These are phyloP conservation scores for Sinodicranocentrus sp. DNA, from an alignment of 2,888 invertebrate species.

Conservation along the genomic window DNA sequence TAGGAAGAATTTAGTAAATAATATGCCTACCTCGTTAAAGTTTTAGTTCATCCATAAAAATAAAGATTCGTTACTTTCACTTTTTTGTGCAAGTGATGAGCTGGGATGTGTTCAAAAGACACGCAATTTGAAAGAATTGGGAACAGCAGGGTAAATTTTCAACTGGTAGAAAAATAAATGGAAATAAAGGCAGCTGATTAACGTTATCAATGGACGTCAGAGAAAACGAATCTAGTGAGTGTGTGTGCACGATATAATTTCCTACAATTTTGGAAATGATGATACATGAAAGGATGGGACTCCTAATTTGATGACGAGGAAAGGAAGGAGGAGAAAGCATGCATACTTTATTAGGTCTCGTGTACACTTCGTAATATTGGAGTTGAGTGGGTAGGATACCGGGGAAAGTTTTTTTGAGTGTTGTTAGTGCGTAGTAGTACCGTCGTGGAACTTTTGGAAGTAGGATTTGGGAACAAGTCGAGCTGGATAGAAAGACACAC, in stretches of 20 bases:
- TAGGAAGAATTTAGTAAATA: background rate
- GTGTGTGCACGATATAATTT: background rate
- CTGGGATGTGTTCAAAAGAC: too few species aligned
- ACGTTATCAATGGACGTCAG: conserved; percentile 64
- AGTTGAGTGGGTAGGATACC: conserved; percentile 40
- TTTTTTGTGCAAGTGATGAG: conserved; percentile 8
- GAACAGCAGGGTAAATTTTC: conserved; percentile 33
- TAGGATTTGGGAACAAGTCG: too few species aligned
- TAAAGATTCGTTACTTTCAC: background rate
- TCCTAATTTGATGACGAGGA: background rate
- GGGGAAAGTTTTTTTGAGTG: conserved; percentile 32
- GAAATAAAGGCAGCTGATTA: conserved; percentile 63
- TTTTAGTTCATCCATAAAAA: too few species aligned
- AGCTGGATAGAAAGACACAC: too few species aligned
- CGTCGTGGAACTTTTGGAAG: too few species aligned
- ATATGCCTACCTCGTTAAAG: too few species aligned
- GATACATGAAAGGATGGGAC: too few species aligned
- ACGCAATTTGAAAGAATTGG: conserved; percentile 1
- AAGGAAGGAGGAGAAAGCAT: conserved; percentile 35
- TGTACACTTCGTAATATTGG: too few species aligned
- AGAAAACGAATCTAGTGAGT: conserved; percentile 10
- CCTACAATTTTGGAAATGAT: background rate
- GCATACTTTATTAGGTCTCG: background rate
- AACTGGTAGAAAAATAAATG: background rate
- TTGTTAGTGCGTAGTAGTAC: background rate